These are phyloP conservation scores for Sceloporus tristichus DNA, from an alignment of 2,113 vertebrate genomes.

Conservation along the genomic window DNA sequence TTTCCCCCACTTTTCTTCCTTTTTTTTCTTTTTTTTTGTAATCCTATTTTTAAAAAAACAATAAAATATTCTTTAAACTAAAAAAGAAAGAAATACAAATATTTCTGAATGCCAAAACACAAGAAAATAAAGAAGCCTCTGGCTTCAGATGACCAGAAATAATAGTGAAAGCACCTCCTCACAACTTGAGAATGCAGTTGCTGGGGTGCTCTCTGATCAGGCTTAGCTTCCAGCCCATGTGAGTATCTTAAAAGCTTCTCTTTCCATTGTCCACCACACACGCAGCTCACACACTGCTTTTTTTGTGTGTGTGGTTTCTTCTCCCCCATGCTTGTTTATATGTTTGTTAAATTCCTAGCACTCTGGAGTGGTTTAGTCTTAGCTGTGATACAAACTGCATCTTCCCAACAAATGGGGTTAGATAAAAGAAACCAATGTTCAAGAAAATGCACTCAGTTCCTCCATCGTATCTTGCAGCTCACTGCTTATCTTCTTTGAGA, in stretches of 20 bases:
- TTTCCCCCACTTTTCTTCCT: no score
- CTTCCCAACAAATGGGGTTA: constrained; percentile 19
- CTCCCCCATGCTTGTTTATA: constrained; percentile 25
- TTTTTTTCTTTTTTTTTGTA: no score
- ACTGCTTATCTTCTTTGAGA: constrained; percentile 49
- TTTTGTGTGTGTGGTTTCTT: background rate
- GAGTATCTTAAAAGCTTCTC: background rate
- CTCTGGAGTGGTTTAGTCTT: background rate
- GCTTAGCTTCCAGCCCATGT: background rate
- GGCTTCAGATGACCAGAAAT: no score
- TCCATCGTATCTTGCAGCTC: constrained; percentile 19
- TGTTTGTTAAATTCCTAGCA: constrained; percentile 3
- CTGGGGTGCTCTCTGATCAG: background rate
- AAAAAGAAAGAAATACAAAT: no score
- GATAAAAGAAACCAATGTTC: constrained; percentile 62
- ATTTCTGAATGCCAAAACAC: no score
- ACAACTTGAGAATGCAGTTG: no score
- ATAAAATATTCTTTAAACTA: no score
- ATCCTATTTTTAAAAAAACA: no score
- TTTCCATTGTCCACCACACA: background rate
- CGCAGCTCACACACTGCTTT: background rate
- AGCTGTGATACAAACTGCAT: constrained; percentile 52
- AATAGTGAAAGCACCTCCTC: no score
- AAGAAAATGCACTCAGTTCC: constrained; percentile 42
- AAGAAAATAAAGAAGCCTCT: no score